Conservation (phyloP, 2,797 vertebrate genomes). For the Alexandromys oeconomus region DNA sequence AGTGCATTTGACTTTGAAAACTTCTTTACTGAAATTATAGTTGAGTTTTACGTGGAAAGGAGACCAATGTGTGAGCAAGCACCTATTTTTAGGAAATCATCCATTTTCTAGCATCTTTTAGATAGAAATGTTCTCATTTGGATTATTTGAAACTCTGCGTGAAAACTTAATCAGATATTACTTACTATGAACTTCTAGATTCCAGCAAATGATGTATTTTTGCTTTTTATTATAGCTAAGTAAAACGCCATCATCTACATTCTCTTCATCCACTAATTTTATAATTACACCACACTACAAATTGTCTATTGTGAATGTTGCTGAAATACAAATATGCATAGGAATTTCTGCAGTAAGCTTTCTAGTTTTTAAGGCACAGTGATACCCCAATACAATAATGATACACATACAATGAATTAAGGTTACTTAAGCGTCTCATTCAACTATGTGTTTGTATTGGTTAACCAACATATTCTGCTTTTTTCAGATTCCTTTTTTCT, state of each 20-base stretch:
- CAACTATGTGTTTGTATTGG: not conserved
- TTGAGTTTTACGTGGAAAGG: conserved; percentile 15
- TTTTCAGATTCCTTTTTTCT: not conserved
- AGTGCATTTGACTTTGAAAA: conserved; percentile 48
- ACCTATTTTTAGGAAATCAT: conserved; percentile 36
- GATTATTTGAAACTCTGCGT: not conserved
- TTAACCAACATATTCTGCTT: not conserved
- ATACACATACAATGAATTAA: not conserved
- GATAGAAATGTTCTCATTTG: conserved; percentile 42
- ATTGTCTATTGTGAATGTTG: not conserved
- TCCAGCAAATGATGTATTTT: not conserved
- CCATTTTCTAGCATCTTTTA: not conserved
- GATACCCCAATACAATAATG: not conserved
- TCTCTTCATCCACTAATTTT: not conserved
- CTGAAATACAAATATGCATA: not conserved
- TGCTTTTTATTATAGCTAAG: not conserved
- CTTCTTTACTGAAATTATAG: conserved; percentile 39
- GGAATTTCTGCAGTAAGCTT: not conserved
- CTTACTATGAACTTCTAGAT: conserved; percentile 24
- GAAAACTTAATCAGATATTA: conserved; percentile 43
- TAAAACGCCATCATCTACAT: not conserved
- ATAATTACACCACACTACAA: not conserved
- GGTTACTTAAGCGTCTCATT: not conserved
- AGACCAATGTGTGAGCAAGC: conserved; percentile 18
- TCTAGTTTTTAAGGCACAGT: not conserved